Evolutionary conservation across 2,113 vertebrate genomes (phyloP).

Genomic region (Hypomesus transpacificus): DNA sequence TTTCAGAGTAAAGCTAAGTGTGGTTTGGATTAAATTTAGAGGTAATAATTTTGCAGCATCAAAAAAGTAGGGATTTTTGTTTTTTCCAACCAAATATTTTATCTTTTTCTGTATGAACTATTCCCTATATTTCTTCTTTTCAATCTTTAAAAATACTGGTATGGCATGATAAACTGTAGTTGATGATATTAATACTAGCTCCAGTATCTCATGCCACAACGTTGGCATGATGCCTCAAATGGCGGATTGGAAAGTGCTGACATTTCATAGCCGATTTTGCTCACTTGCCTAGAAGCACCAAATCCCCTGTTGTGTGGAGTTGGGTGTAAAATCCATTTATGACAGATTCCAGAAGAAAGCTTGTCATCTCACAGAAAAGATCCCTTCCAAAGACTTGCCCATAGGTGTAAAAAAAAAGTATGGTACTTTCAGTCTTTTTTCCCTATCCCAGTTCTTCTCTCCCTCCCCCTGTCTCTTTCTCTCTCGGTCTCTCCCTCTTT

Average conservation of each 20-base stretch:
- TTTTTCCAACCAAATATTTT: slow-evolving; percentile 32
- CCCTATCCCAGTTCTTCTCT: neutral
- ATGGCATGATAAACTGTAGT: neutral
- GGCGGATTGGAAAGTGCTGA: slow-evolving; percentile 60
- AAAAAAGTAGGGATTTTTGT: slow-evolving; percentile 43
- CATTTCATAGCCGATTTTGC: slow-evolving; percentile 55
- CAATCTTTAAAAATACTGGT: slow-evolving; percentile 8
- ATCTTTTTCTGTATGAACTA: neutral
- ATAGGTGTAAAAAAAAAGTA: slow-evolving; percentile 16
- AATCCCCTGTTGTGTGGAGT: slow-evolving; percentile 60
- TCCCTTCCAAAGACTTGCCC: slow-evolving; percentile 45
- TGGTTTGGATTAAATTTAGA: slow-evolving; percentile 48
- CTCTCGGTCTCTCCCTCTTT: slow-evolving; percentile 16
- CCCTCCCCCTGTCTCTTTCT: slow-evolving; percentile 10
- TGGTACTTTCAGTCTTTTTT: slow-evolving; percentile 10
- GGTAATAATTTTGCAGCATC: slow-evolving; percentile 49
- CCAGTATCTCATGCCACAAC: slow-evolving; percentile 22
- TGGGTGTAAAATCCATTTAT: slow-evolving; percentile 68
- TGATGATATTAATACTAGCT: slow-evolving; percentile 24
- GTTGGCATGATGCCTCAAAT: slow-evolving; percentile 39
- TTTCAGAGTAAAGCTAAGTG: slow-evolving; percentile 25
- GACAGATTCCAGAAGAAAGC: slow-evolving; percentile 56
- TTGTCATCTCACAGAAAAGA: slow-evolving; percentile 62
- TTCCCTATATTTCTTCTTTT: neutral
- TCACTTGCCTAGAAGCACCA: slow-evolving; percentile 50